Base-by-base conservation (phyloP, 2,888 invertebrate species). In the Apoderus coryli region DNA sequence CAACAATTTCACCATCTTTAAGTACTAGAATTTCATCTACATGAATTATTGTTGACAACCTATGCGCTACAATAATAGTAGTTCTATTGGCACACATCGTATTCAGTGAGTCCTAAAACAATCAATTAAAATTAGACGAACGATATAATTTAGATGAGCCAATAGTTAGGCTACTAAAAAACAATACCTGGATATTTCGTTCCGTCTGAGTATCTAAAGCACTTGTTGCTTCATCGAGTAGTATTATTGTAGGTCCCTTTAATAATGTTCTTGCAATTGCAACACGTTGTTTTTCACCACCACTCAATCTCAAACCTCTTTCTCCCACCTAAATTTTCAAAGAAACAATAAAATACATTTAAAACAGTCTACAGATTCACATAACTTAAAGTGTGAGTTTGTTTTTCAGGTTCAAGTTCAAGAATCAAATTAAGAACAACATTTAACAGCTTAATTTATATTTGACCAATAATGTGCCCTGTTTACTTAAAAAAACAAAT, bases 251-350 rank as follows among this genome's bases (percentile, higher is more conserved):
- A 0, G 95, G 95, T 3, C 85, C 70, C 56, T 96, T 96, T 13
- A 98, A 65, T 13, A 98, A 67, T 0, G 95, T 95, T 38, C 96
- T 64, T 0, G 96, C 96, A 40, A 96, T 96, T 1, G 95, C 96
- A 33, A 96, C 88, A 41, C 95, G 67, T 56, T 98, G 96, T 50
- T 98, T 96, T 55, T 96, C 96, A 2, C 96, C 96, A 2, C 96
- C 96, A 53, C 93, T 93, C 36, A 96, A 63, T 39, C 92, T 76
- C 34, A 96, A 60, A 4, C 96, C 96, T 50, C 96, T 66, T 59
- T 96, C 96, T 4, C 96, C 96, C 11, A 96, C 86, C 73, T 80
- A 37, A 2, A 38, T 31, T 35, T n/a, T n/a, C n/a, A 32, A n/a
- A 30, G n/a, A n/a, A n/a, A n/a, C n/a, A n/a, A n/a, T n/a, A n/a